A percentile compares a stretch with the other conserved stretches of the same genome.
Conservation (phyloP, 2,113 vertebrate genomes). For the Triplophysa siluroides region DNA sequence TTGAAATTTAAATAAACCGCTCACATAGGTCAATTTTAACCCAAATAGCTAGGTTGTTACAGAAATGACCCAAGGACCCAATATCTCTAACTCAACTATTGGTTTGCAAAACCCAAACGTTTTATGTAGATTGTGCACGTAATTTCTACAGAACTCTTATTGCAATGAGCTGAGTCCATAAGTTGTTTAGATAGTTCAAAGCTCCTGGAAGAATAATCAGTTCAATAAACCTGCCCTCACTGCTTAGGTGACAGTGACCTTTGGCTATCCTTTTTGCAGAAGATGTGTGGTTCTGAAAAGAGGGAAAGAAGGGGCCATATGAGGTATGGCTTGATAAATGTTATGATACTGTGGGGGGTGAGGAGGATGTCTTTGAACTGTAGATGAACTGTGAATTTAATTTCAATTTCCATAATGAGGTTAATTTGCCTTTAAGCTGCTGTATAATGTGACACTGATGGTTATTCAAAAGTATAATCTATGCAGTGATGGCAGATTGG, state of each 20-base stretch:
- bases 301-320: not conserved
- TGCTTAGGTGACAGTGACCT: conserved; percentile 52
- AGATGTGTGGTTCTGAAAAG: not conserved
- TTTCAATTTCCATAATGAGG: conserved; percentile 29
- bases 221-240: conserved; percentile 48
- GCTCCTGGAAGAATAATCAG: conserved; percentile 46
- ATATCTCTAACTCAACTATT: no score
- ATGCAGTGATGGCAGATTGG: not conserved
- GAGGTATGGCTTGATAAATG: not conserved
- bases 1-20: no score
- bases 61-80: no score
- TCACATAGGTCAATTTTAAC: no score
- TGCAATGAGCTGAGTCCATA: conserved; percentile 38
- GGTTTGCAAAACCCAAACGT: no score
- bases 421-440: conserved; percentile 25
- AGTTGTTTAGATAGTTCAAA: conserved; percentile 36
- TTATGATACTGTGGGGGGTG: not conserved
- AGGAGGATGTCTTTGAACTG: not conserved
- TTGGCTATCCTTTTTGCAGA: conserved; percentile 36
- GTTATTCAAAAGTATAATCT: conserved; percentile 22
- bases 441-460: conserved; percentile 19
- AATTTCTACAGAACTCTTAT: not conserved
- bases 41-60: no score
- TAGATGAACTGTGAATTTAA: conserved; percentile 20
- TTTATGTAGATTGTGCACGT: no score